Evolutionary conservation across 1,140 invertebrate genomes (phyloP), one percentile per base, ranked within the genome.

Genomic region (Caenorhabditis tropicalis): DNA sequence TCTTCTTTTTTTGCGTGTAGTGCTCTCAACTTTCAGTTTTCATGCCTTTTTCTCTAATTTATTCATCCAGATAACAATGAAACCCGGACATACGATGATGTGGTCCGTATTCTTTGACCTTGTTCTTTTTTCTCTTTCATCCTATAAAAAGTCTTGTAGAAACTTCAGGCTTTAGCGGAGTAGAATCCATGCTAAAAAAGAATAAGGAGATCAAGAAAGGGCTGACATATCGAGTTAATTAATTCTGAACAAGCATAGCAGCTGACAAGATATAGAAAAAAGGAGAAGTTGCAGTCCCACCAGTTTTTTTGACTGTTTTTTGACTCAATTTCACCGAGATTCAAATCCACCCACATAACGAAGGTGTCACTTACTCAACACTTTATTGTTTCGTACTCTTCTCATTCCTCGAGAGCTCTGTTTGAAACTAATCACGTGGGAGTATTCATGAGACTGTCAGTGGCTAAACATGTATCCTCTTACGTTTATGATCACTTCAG

Each of bases 11-110:
- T 7, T 9, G 15, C 31, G n/a, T 19, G 16, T 36, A 39, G 10
- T 58, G 21, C n/a, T 9, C 53, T 36, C 58, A 16, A 46, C 36
- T 39, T 74, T 43, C 36, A 39, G 65, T 74, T 24, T 74, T 46
- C 19, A n/a, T 43, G n/a, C 15, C 31, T 65, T 65, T 6, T 24
- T 27, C 29, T 74, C 36, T 74, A 46, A 74, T 74, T 74, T 74
- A 74, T 74, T 74, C 65, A 74, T 33, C 7, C 29, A 21, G n/a
- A 74, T 43, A 43, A 74, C 65, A 74, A 74, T 36, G 31, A 33
- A 65, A 65, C 58, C 24, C 24, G 31, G 58, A 65, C 58, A 33
- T 65, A 4, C 29, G 58, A 65, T 74, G 65, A 74, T 43, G 65
- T 43, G 7, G 19, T 12, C 29, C 53, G 10, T 56, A 56, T 56